These are phyloP conservation scores for Acanthoscelides obtectus DNA, from an alignment of 2,888 invertebrate species.

Conservation along the genomic window DNA sequence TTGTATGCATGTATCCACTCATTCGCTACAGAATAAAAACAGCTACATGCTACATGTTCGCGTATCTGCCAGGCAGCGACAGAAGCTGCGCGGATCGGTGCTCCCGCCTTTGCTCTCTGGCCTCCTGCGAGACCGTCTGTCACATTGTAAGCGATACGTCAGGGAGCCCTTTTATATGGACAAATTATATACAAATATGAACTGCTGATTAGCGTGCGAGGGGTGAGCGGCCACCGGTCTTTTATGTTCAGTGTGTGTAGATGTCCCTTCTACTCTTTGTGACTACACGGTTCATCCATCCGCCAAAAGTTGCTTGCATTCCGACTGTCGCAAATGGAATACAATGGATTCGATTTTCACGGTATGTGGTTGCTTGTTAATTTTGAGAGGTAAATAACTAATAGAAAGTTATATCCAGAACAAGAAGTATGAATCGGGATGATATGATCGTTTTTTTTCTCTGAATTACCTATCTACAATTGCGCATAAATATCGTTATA, in stretches of 20 bases:
- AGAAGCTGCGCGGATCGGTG: slow-evolving; percentile 3
- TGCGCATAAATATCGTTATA: too few species aligned
- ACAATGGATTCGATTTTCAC: slow-evolving; percentile 5
- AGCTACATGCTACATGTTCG: too few species aligned
- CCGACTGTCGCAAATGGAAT: not conserved
- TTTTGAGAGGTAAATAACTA: not conserved
- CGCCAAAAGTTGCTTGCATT: slow-evolving; percentile 1
- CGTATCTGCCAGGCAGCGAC: not conserved
- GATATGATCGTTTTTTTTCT: too few species aligned
- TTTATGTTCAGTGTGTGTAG: slow-evolving; percentile 30
- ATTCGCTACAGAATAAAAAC: too few species aligned
- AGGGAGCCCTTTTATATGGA: slow-evolving; percentile 47
- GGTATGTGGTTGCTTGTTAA: not conserved
- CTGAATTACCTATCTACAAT: too few species aligned
- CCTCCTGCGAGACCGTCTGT: slow-evolving; percentile 39
- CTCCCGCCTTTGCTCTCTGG: slow-evolving; percentile 4
- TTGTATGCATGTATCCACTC: too few species aligned
- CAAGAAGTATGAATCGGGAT: too few species aligned
- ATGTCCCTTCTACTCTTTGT: slow-evolving; percentile 13
- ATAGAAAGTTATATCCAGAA: too few species aligned
- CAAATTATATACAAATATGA: slow-evolving; percentile 52
- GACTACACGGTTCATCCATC: slow-evolving; percentile 9
- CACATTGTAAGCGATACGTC: slow-evolving; percentile 46
- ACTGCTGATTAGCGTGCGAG: slow-evolving; percentile 42
- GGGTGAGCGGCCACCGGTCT: slow-evolving; percentile 19